Evolutionary conservation across 2,888 invertebrate species (phyloP), one percentile per base, ranked within the genome.

Genomic region (Ctenicera cuprea): DNA sequence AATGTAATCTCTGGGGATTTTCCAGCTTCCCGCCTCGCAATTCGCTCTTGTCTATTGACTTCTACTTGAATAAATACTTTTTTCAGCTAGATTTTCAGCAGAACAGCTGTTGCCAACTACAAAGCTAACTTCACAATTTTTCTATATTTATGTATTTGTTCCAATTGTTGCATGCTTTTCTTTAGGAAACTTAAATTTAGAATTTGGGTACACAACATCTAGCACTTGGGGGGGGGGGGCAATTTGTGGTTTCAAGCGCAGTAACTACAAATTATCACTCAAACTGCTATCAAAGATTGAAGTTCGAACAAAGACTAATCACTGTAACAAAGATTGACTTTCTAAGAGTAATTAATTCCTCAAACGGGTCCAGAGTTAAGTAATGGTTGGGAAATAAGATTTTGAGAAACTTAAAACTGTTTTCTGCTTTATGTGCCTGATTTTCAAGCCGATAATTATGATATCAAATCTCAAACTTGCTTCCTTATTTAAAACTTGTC

Each of bases 31-130:
- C 64, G 48, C 64, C 48, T 64, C 64, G 64, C 45, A 64, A 50
- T 64, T 64, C 64, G 18, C 64, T 48, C 64, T 64, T 64, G 64
- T 64, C 64, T 64, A 64, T 64, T 50, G 64, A 64, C 64, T 64
- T 64, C 64, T 64, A 64, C 64, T 64, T 48, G 48, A 64, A 64
- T 64, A 64, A 63, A 63, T 63, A 63, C 33, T 63, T 63, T 48
- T 63, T 45, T 18, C 63, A 16, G 18, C 33, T 50, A 30, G 16
- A 43, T 48, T 37, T 48, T 64, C 48, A 30, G 18, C 30, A 33
- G 26, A 18, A 14, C 14, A n/a, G n/a, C n/a, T n/a, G n/a, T 9
- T 48, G 26, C 26, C 26, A 26, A 26, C 2, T 26, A 2, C 5
- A 26, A 26, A 26, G 26, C 5, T 26, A 26, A 2, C 3, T 3